Evolutionary conservation across 1,140 invertebrate species (phyloP), one percentile per base, ranked within the genome.

Genomic region (Papilio polyxenes): DNA sequence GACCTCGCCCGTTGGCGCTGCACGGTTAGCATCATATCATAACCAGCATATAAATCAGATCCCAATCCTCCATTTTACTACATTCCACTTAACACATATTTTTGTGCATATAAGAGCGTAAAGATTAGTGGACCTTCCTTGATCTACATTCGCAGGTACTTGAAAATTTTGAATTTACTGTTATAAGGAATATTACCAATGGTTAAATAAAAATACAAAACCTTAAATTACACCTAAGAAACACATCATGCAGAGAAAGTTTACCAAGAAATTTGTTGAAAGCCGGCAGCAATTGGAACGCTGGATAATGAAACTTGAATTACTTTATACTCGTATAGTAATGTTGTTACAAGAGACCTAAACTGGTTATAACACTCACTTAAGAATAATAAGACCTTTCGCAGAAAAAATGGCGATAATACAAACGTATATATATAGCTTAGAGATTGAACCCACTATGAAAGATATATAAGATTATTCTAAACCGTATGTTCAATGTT

Each of bases 1-100:
- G 95, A 96, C 95, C 95, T 95, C 96, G 86, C 95, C 95, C 75
- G 92, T 92, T 83, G 95, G 95, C 75, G 91, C 93, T 83, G 95
- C 95, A 85, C 95, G 95, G 96, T 96, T 89, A 94, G 90, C 87
- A 82, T 23, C 80, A 40, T 20, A 13, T 74, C 75, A 56, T 17
- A 81, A 83, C 40, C 15, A 65, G 37, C 56, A 74, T 10, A 75
- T 10, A 10, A 75, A 48, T 75, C 2, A 49, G 37, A n/a, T 1
- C 17, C 11, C 40, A 72, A 56, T 53, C 10, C 51, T 53, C 15
- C 51, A 0, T 44, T 44, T 44, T 44, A 44, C 56, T 59, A n/a
- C 17, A 17, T 59, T n/a, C 17, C 4, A 69, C 65, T 37, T 37
- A 31, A 69, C 5, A 37, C 23, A 11, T 37, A 69, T 37, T 9